Evolutionary conservation across 2,113 vertebrate species (phyloP), one percentile per base, ranked within the genome.

Genomic region (Callocephalon fimbriatum): DNA sequence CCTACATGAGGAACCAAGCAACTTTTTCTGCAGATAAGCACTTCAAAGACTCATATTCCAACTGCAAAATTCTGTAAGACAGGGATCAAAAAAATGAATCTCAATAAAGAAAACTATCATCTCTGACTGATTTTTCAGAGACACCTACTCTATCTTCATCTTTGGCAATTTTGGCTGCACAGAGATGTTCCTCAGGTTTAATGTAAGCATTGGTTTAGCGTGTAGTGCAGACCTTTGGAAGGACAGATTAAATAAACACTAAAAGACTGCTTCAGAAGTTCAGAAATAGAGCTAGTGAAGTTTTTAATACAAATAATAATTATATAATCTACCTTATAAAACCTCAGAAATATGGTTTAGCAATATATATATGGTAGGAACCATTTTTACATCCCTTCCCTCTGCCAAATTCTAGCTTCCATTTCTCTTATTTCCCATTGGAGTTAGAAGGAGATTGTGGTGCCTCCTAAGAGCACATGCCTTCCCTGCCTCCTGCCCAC

Each of bases 1-100:
- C 6, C 10, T 9, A 23, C n/a, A 18, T 6, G 3, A 63, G 6
- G 15, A 54, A 65, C 17, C 5, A 15, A n/a, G 9, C 0, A 44
- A 47, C 26, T 25, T 38, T 83, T 92, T 25, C 20, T n/a, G 18
- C 7, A 42, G 38, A 20, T 12, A 91, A 70, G 7, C 16, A 19
- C 56, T 86, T 86, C 12, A 56, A 73, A 73, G 21, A 38, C 4
- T 61, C 22, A 51, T 40, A 76, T 70, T 78, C 21, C 26, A 66
- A 3, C 7, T 74, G 18, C 21, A 58, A 70, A 56, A 51, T 32
- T 67, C 63, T 62, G 25, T 45, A 51, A 35, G 12, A 35, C 14
- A 26, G 12, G 9, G 5, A 48, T n/a, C 3, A 42, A 58, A 82
- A 72, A 66, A 74, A 35, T 11, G 1, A 62, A 35, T 35, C 14